Base-by-base conservation (phyloP, 2,113 vertebrate genomes). In the Elephas maximus region DNA sequence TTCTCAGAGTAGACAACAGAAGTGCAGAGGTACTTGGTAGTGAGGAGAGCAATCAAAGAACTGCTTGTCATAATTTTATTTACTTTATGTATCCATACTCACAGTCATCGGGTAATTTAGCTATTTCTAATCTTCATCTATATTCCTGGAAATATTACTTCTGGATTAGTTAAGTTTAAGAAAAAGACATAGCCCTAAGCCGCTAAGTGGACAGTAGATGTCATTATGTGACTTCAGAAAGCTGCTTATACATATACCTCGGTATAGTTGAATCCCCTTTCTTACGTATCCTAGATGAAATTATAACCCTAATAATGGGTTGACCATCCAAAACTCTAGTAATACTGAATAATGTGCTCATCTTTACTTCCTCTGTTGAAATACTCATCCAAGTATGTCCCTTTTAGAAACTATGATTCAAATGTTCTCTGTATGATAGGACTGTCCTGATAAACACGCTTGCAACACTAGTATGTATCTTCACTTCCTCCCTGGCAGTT, bases 321-420 rank as follows among this genome's bases (percentile, higher is more conserved):
- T 28, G 78, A 76, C 26, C 69, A 37, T 71, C 23, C 95, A 96
- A 97, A 97, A 88, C 67, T 78, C 71, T 76, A 69, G 37, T 2
- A 26, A 82, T 69, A 95, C 79, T 74, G 60, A 95, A 77, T 73
- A 85, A 3, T 76, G 44, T 8, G 18, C 41, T 82, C 37, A 44
- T 21, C 78, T 94, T 91, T 53, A 98, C 3, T 74, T 94, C 48
- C 21, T 85, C 88, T 96, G 96, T 93, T 44, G 92, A 96, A 97
- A 93, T 10, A 78, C 62, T 65, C 44, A 74, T 30, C 90, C 62
- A 82, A 76, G 17, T 48, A 96, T 77, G 84, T 89, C 21, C 41
- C 63, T 91, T 88, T 89, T 45, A 85, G 60, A 30, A 33, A n/a
- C 11, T 48, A 7, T 44, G 44, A 76, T 83, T 88, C 33, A 60